Percentiles rank a stretch among this genome's conserved stretches.
phyloP scores from a whole-genome alignment of 2,113 vertebrate genomes.

The Lasiurus borealis region DNA sequence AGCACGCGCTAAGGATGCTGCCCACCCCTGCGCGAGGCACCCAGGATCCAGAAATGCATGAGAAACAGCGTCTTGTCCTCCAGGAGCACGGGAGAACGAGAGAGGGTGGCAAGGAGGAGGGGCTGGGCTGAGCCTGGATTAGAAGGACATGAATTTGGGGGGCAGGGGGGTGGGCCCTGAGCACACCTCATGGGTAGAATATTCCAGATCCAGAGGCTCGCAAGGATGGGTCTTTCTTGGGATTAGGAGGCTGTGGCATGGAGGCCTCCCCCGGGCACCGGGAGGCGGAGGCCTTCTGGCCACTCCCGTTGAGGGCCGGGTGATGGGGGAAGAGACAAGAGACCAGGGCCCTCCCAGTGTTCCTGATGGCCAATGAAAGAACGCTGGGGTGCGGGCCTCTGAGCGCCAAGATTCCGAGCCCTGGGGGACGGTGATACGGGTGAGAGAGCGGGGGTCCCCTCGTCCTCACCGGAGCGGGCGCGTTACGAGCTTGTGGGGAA shows the following conservation, averaged over 20 bases:
- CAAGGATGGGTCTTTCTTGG: background rate
- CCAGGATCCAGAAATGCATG: conserved; percentile 7
- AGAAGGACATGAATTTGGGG: background rate
- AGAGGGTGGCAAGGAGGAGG: background rate
- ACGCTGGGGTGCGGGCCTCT: background rate
- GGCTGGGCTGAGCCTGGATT: background rate
- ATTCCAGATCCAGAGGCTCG: background rate
- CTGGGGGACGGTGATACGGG: accelerated
- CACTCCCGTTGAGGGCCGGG: background rate
- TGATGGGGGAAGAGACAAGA: background rate
- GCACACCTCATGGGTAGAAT: accelerated
- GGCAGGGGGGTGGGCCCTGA: background rate
- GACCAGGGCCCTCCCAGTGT: accelerated
- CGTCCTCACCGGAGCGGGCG: too few species aligned
- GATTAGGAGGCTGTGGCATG: background rate
- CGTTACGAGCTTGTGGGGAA: accelerated
- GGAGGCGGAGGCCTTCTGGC: background rate
- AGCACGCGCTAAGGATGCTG: accelerated
- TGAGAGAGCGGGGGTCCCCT: background rate
- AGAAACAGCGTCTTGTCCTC: conserved; percentile 40
- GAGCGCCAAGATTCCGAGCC: background rate
- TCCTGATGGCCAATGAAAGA: background rate
- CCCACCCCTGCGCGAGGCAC: background rate
- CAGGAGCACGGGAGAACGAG: background rate
- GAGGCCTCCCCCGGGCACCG: accelerated